Conservation (phyloP, 35 echinoderm and acorn worm genomes). For the Amphiura filiformis region DNA sequence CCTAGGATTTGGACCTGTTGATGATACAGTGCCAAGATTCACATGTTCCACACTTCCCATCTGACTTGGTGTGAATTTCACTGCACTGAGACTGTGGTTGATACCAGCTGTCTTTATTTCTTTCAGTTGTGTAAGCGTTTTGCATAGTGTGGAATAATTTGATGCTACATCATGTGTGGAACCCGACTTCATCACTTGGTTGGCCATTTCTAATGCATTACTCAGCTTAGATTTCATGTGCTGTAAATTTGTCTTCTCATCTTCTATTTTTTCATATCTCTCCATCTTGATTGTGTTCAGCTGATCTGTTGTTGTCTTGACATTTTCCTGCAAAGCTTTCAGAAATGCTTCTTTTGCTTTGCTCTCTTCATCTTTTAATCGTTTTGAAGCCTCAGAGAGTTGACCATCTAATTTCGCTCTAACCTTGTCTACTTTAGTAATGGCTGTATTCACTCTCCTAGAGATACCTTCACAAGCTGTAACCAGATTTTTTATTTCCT, state of each 20-base stretch:
- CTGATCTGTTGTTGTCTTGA: not conserved
- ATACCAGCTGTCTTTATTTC: not conserved
- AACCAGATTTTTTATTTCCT: not conserved
- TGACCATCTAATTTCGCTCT: not conserved
- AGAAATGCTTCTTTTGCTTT: not conserved
- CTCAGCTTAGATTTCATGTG: not conserved
- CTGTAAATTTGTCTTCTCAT: not conserved
- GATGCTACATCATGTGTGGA: not conserved
- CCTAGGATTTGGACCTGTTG: not conserved
- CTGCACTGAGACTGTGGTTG: not conserved
- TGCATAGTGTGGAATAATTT: not conserved
- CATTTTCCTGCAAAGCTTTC: not conserved
- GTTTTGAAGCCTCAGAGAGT: not conserved
- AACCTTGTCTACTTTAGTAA: not conserved
- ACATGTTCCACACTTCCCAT: not conserved
- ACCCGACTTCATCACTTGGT: not conserved
- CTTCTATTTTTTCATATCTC: not conserved
- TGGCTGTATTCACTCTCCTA: not conserved
- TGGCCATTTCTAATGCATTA: not conserved
- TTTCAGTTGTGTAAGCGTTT: not conserved
- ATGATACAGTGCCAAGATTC: not conserved
- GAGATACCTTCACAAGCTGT: not conserved
- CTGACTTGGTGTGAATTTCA: not conserved
- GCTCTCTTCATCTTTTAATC: not conserved
- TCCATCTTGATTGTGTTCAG: not conserved